phyloP scores from a whole-genome alignment of 1,140 invertebrate species.

The Tetragonula clypearis region DNA sequence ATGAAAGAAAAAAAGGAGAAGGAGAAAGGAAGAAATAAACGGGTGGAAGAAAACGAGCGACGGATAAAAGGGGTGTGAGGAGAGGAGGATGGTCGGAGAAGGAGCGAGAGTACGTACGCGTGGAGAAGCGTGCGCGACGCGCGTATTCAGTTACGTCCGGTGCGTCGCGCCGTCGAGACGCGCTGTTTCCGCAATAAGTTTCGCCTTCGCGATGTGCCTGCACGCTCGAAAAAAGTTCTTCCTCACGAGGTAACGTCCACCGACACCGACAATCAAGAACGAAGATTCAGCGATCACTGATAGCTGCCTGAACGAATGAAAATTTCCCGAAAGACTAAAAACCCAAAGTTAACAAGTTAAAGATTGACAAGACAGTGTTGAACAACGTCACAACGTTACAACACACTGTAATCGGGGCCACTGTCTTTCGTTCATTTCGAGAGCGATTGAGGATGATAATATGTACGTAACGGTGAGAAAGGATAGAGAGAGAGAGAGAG shows the following conservation, averaged over 20 bases:
- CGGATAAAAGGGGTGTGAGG: slow-evolving; percentile 7
- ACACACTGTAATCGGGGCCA: too few relatives aligned
- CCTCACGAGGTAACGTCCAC: too few relatives aligned
- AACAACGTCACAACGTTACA: not conserved
- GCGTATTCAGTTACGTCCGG: slow-evolving; percentile 78
- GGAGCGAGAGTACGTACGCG: slow-evolving; percentile 58
- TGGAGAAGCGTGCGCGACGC: slow-evolving; percentile 62
- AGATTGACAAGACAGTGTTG: too few relatives aligned
- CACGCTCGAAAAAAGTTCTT: not conserved
- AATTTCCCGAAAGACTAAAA: too few relatives aligned
- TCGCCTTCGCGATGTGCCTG: slow-evolving; percentile 25
- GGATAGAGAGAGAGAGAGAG: not conserved
- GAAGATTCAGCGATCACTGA: too few relatives aligned
- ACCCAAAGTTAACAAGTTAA: too few relatives aligned
- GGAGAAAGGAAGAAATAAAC: not conserved
- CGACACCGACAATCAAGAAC: too few relatives aligned
- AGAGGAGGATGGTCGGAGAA: slow-evolving; percentile 43
- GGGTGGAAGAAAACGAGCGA: not conserved
- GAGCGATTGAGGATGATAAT: not conserved
- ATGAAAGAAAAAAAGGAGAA: not conserved
- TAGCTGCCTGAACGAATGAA: too few relatives aligned
- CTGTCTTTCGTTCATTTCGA: not conserved
- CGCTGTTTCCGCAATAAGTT: slow-evolving; percentile 50
- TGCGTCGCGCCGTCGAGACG: slow-evolving; percentile 75
- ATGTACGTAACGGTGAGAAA: not conserved